Evolutionary conservation across 1,140 invertebrate genomes (phyloP).

Genomic region (Zaprionus tsacasi): DNA sequence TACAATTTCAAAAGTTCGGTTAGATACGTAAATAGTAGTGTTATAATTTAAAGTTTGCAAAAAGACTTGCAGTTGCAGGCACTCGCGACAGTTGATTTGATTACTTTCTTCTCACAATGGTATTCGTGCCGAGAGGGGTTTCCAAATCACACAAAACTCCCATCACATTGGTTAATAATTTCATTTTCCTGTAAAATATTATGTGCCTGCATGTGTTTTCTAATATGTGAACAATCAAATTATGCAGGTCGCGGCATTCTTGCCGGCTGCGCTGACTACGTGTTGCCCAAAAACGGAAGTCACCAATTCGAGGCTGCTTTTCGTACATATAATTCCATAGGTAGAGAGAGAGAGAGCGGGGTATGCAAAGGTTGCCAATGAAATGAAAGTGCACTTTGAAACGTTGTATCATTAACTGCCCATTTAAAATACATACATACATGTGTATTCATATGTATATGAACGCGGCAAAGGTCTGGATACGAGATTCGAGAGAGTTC

Average conservation of each 20-base stretch:
- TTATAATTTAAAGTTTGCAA: not conserved
- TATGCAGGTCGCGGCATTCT: slow-evolving; percentile 18
- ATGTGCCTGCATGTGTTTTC: slow-evolving; percentile 18
- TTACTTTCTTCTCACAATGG: not conserved
- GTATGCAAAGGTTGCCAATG: slow-evolving; percentile 14
- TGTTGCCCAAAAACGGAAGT: slow-evolving; percentile 38
- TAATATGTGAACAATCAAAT: slow-evolving; percentile 18
- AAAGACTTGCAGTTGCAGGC: not conserved
- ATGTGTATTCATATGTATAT: not conserved
- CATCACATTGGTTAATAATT: slow-evolving; percentile 22
- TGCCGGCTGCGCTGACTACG: slow-evolving; percentile 27
- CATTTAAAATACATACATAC: slow-evolving; percentile 1
- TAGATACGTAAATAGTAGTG: not conserved
- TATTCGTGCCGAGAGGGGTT: not conserved
- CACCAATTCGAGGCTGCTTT: slow-evolving; percentile 16
- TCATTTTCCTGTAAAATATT: not conserved
- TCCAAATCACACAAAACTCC: slow-evolving; percentile 20
- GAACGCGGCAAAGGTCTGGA: not conserved
- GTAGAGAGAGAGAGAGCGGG: not conserved
- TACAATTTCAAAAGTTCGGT: not conserved
- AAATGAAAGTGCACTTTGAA: slow-evolving; percentile 29
- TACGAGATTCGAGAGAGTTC: slow-evolving; percentile 35
- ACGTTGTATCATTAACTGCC: slow-evolving; percentile 14
- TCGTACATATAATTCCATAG: not conserved
- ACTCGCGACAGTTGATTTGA: slow-evolving; percentile 11